These are phyloP conservation scores for Sakesphorus luctuosus DNA, from an alignment of 2,113 vertebrate genomes.

Conservation along the genomic window DNA sequence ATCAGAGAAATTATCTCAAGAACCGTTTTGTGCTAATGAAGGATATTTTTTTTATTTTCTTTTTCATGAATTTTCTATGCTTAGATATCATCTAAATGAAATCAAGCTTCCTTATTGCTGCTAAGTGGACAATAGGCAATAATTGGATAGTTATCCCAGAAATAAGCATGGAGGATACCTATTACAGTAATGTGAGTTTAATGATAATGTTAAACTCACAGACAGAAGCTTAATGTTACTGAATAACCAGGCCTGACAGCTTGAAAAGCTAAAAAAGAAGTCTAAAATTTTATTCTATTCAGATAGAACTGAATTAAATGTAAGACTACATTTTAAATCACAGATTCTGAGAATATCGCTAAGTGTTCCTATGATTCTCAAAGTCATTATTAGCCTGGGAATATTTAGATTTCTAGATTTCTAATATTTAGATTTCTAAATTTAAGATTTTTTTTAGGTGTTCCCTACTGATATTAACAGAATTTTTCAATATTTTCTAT, in stretches of 20 bases:
- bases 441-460: too few species aligned
- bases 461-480: not conserved
- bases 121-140: not conserved
- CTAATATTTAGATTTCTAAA: slow-evolving; percentile 39
- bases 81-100: not conserved
- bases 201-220: not conserved
- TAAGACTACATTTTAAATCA: not conserved
- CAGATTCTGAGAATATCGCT: not conserved
- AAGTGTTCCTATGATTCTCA: not conserved
- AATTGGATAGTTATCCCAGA: not conserved
- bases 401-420: slow-evolving; percentile 39
- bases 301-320: not conserved
- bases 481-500: not conserved
- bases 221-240: not conserved
- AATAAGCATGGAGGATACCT: not conserved
- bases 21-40: not conserved
- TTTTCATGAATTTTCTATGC: not conserved
- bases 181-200: slow-evolving; percentile 16
- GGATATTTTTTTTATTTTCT: not conserved
- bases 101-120: not conserved
- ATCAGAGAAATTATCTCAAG: not conserved
- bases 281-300: not conserved
- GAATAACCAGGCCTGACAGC: not conserved
- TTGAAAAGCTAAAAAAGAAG: not conserved
- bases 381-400: not conserved